Conservation (phyloP, 2,797 vertebrate species). For the Hapalemur alaotrensis region DNA sequence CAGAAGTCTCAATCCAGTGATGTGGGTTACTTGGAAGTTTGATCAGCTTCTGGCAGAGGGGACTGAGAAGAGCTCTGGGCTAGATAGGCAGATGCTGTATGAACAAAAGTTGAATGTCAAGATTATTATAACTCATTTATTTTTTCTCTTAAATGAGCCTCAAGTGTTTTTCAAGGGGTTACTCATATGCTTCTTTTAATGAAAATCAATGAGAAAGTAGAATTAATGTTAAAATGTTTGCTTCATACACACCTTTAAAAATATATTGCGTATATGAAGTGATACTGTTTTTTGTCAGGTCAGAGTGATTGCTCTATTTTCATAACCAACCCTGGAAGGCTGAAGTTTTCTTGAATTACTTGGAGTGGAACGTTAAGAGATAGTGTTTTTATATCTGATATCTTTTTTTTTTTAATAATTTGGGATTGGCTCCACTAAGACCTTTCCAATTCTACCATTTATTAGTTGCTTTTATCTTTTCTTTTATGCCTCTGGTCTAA, state of each 20-base stretch:
- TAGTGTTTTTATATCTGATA: conserved; percentile 45
- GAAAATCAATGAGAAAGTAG: background rate
- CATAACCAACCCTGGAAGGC: conserved; percentile 43
- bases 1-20: background rate
- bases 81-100: background rate
- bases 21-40: conserved; percentile 21
- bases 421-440: conserved; percentile 38
- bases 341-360: conserved; percentile 50
- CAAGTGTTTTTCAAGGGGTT: background rate
- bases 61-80: background rate
- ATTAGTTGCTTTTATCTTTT: conserved; percentile 33
- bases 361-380: conserved; percentile 47
- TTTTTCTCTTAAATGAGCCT: background rate
- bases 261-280: background rate
- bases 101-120: background rate
- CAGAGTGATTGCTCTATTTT: conserved; percentile 59
- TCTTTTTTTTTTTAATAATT: conserved; percentile 56
- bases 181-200: background rate
- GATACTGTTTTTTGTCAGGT: background rate
- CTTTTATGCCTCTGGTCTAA: conserved; percentile 65
- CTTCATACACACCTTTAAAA: conserved; percentile 9
- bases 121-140: background rate
- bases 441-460: conserved; percentile 54
- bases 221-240: conserved; percentile 21
- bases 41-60: background rate